Conservation (phyloP, 2,888 invertebrate species). For the Anthoptus insignis region DNA sequence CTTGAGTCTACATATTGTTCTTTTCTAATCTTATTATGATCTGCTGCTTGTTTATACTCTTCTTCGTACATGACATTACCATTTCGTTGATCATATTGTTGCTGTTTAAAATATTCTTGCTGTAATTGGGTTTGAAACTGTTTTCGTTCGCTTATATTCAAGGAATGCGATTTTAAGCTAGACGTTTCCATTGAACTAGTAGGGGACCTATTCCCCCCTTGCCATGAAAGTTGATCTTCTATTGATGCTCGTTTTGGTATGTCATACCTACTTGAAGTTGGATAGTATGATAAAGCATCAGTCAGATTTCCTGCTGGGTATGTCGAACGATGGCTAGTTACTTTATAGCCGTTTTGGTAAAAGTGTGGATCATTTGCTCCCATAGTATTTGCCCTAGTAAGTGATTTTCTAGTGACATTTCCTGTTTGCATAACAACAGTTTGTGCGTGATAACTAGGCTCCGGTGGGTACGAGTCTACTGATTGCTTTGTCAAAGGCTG, state of each 20-base stretch:
- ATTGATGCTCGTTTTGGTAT: conserved; percentile 84
- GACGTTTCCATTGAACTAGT: conserved; percentile 88
- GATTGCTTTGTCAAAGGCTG: conserved; percentile 67
- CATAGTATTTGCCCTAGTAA: conserved; percentile 87
- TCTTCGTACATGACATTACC: conserved; percentile 76
- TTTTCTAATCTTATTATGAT: conserved; percentile 70
- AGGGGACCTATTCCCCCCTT: conserved; percentile 86
- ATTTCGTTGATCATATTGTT: conserved; percentile 84
- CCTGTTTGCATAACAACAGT: conserved; percentile 81
- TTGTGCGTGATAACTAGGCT: conserved; percentile 86
- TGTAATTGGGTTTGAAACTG: conserved; percentile 85
- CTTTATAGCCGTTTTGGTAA: conserved; percentile 90
- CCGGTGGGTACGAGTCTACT: conserved; percentile 82
- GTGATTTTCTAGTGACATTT: conserved; percentile 74
- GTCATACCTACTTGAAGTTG: conserved; percentile 89
- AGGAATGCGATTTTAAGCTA: conserved; percentile 86
- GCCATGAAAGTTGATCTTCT: conserved; percentile 88
- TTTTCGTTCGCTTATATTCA: conserved; percentile 84
- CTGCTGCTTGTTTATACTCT: conserved; percentile 68
- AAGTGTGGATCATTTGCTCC: conserved; percentile 82
- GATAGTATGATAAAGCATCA: conserved; percentile 94
- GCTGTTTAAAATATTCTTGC: conserved; percentile 84
- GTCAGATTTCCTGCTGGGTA: conserved; percentile 92
- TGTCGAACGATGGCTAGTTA: conserved; percentile 88
- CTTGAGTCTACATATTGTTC: conserved; percentile 79